phyloP scores from a whole-genome alignment of 2,888 invertebrate genomes.

The Drosophila mayaguana region DNA sequence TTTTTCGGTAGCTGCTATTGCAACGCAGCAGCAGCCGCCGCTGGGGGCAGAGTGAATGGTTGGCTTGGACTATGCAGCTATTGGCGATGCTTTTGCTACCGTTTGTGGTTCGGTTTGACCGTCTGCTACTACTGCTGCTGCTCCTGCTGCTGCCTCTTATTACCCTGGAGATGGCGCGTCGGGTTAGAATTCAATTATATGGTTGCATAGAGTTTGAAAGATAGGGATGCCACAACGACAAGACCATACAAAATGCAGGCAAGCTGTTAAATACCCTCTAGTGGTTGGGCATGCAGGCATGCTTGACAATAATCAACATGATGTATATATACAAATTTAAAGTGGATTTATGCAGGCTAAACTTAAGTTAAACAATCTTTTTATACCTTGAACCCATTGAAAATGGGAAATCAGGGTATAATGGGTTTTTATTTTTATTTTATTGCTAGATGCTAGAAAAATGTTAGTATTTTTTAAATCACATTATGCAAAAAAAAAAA shows the following conservation, averaged over 20 bases:
- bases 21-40: conserved; percentile 13
- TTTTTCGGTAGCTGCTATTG: conserved; percentile 29
- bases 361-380: too few species aligned
- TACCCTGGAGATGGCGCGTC: conserved; percentile 73
- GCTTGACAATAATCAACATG: too few species aligned
- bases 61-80: conserved; percentile 11
- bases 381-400: too few species aligned
- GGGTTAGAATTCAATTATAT: conserved; percentile 79
- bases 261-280: conserved; percentile 42
- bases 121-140: conserved; percentile 2
- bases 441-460: too few species aligned
- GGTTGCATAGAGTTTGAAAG: conserved; percentile 61
- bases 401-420: too few species aligned
- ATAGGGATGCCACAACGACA: conserved; percentile 47
- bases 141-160: conserved; percentile 46
- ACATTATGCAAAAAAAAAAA: too few species aligned
- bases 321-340: background rate
- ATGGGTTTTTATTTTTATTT: too few species aligned
- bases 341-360: too few species aligned
- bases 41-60: background rate
- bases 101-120: conserved; percentile 43
- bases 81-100: conserved; percentile 28
- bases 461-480: too few species aligned
- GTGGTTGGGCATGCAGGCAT: background rate
- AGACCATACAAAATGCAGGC: conserved; percentile 47